A percentile compares a stretch with the other conserved stretches of the same genome.
phyloP scores from a whole-genome alignment of 2,888 invertebrate species.

The Griposia aprilina region DNA sequence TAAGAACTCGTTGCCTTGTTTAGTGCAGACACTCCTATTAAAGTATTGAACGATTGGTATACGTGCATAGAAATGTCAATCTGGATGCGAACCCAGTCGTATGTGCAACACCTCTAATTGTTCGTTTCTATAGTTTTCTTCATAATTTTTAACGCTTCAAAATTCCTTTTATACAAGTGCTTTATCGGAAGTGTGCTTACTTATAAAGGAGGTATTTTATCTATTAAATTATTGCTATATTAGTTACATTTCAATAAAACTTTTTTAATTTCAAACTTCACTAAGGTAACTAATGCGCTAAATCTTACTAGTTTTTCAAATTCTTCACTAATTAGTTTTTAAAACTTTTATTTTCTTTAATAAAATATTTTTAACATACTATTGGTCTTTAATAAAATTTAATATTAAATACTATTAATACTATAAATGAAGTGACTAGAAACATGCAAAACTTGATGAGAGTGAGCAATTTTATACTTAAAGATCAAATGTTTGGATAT shows the following conservation, averaged over 20 bases:
- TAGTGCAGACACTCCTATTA: neutral
- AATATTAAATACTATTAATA: conserved; percentile 73
- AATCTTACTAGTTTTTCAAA: conserved; percentile 78
- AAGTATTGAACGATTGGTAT: neutral
- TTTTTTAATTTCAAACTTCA: conserved; percentile 76
- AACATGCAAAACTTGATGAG: conserved; percentile 81
- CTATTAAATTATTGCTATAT: conserved; percentile 83
- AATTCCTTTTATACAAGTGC: conserved; percentile 68
- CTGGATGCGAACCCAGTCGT: neutral
- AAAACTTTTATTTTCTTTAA: conserved; percentile 79
- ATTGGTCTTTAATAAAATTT: conserved; percentile 88
- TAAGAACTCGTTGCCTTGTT: neutral
- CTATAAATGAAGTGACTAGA: conserved; percentile 81
- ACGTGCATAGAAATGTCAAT: conserved; percentile 1
- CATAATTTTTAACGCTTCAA: conserved; percentile 61
- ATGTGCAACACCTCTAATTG: conserved; percentile 25
- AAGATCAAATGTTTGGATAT: conserved; percentile 58
- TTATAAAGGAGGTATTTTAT: conserved; percentile 75
- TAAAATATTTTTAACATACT: conserved; percentile 85
- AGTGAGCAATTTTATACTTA: conserved; percentile 84
- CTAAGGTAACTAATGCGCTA: conserved; percentile 82
- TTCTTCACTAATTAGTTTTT: conserved; percentile 76
- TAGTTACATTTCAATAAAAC: conserved; percentile 68
- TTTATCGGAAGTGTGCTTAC: conserved; percentile 79
- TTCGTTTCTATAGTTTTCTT: conserved; percentile 41